Evolutionary conservation across 2,797 vertebrate species (phyloP).

Genomic region (Phalloptychus januarius): DNA sequence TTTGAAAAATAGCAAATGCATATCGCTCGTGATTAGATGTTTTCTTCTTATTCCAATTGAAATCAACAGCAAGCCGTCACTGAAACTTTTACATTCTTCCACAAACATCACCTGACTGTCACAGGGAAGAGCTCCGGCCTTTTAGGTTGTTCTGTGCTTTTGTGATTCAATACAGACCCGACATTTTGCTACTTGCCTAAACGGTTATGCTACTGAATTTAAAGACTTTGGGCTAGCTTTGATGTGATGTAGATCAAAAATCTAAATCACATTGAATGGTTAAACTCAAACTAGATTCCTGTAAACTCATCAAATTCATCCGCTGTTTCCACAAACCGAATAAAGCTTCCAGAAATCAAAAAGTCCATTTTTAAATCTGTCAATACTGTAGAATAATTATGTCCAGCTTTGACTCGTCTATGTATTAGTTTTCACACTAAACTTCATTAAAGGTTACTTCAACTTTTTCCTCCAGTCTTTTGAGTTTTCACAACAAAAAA

Average conservation of each 20-base stretch:
- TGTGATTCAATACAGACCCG: too few relatives aligned
- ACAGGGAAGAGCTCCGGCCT: slow-evolving; percentile 40
- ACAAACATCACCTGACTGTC: slow-evolving; percentile 56
- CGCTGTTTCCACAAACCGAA: not conserved
- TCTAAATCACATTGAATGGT: not conserved
- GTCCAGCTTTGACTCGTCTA: not conserved
- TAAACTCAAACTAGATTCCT: not conserved
- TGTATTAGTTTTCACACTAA: not conserved
- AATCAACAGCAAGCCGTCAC: not conserved
- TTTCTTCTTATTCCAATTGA: not conserved
- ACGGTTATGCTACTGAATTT: not conserved
- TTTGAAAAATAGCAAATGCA: not conserved
- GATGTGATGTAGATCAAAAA: not conserved
- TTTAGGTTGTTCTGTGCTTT: not conserved
- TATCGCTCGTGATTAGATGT: not conserved
- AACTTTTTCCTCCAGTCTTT: not conserved
- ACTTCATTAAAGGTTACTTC: not conserved
- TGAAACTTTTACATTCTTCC: not conserved
- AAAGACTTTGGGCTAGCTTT: not conserved
- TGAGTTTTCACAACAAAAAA: not conserved
- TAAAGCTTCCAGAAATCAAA: not conserved
- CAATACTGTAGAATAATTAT: not conserved
- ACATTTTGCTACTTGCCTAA: not conserved
- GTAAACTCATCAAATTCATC: too few relatives aligned
- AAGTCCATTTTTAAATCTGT: too few relatives aligned